These are phyloP conservation scores for Podarcis cretensis DNA, from an alignment of 2,113 vertebrate species.

Conservation along the genomic window DNA sequence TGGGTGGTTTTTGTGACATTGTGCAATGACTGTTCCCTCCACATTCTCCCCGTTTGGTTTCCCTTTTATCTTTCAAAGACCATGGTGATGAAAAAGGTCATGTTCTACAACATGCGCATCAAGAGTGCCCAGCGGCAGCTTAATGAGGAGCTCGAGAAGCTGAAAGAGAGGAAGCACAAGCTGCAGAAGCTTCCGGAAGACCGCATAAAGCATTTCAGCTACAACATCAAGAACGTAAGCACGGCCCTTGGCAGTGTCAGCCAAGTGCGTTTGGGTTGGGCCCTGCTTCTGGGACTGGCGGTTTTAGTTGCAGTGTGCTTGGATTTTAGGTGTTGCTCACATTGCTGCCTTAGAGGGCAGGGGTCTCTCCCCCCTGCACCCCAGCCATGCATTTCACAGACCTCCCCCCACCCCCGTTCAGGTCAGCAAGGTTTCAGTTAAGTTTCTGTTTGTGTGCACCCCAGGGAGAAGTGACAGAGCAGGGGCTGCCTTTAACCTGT, in stretches of 20 bases:
- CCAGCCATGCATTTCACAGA: no score
- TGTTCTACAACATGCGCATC: slow-evolving; percentile 91
- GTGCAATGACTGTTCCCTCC: not conserved
- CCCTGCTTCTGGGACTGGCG: not conserved
- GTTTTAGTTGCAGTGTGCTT: no score
- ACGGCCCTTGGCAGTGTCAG: slow-evolving; percentile 20
- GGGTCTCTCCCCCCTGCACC: no score
- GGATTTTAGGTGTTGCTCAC: no score
- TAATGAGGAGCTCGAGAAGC: slow-evolving; percentile 71
- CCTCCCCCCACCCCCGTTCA: no score
- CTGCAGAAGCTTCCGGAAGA: slow-evolving; percentile 79
- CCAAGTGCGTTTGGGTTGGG: not conserved
- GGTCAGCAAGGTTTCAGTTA: no score
- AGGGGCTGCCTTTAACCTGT: no score
- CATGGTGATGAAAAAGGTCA: slow-evolving; percentile 88
- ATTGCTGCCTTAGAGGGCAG: no score
- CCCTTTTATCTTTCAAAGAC: slow-evolving; percentile 71
- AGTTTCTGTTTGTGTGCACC: no score
- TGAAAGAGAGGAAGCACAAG: slow-evolving; percentile 77
- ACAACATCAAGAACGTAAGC: slow-evolving; percentile 82
- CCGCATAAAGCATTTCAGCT: slow-evolving; percentile 77
- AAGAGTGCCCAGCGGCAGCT: slow-evolving; percentile 79
- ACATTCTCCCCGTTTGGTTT: not conserved
- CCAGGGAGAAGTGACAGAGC: no score
- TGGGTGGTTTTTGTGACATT: no score